These are phyloP conservation scores for Cordilura impudica DNA, from an alignment of 2,888 invertebrate genomes.

Conservation along the genomic window DNA sequence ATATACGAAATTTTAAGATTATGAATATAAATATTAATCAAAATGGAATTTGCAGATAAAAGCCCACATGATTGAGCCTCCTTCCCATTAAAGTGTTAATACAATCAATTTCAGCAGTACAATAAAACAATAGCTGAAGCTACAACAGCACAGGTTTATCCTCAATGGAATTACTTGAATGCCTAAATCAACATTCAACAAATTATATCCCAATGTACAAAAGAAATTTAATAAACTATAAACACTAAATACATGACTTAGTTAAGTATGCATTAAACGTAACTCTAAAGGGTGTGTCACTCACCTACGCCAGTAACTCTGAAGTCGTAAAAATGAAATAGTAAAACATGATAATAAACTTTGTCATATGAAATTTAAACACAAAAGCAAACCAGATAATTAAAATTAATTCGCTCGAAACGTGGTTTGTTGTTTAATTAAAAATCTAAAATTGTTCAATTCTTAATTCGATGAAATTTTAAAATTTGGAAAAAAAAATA, in stretches of 20 bases:
- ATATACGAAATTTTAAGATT: too few species aligned
- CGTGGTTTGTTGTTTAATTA: constrained; percentile 1
- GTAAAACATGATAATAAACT: not conserved
- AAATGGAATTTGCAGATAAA: too few species aligned
- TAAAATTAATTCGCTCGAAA: not conserved
- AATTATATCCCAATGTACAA: not conserved
- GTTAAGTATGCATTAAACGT: constrained; percentile 3
- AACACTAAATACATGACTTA: not conserved
- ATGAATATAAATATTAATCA: too few species aligned
- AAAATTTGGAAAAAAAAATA: too few species aligned
- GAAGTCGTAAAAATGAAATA: not conserved
- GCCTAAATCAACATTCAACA: not conserved
- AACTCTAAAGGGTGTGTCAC: not conserved
- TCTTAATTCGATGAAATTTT: too few species aligned
- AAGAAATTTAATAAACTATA: not conserved
- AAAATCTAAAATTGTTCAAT: too few species aligned
- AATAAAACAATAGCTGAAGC: not conserved
- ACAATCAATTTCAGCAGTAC: too few species aligned
- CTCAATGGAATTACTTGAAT: not conserved
- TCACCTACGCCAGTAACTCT: too few species aligned
- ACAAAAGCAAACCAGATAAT: not conserved
- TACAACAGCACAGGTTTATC: not conserved
- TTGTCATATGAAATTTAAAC: not conserved
- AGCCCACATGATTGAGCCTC: too few species aligned
- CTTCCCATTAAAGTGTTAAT: not conserved